Evolutionary conservation across 2,888 invertebrate genomes (phyloP).

Genomic region (Pseudanteris insignis): DNA sequence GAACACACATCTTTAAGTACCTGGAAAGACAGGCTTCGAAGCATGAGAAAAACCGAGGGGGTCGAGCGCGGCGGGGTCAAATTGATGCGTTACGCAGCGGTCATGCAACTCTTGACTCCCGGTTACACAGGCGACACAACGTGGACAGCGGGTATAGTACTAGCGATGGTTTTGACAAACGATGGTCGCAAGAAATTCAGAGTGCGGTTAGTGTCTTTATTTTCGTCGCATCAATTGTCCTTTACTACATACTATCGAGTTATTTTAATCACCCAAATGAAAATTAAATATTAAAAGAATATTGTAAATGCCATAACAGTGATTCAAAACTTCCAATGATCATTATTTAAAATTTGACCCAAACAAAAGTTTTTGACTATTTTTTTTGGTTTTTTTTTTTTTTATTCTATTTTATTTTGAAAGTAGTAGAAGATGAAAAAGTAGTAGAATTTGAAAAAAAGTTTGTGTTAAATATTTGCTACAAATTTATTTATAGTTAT

Average conservation of each 20-base stretch:
- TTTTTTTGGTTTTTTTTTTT: no score
- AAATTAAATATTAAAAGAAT: background rate
- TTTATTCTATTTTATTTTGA: no score
- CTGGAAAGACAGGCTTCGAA: conserved; percentile 88
- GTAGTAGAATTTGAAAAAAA: no score
- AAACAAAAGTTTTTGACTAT: no score
- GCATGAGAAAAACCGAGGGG: conserved; percentile 69
- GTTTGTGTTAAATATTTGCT: no score
- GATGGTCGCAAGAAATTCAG: conserved; percentile 82
- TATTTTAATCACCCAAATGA: background rate
- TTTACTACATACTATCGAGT: conserved; percentile 11
- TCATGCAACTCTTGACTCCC: conserved; percentile 67
- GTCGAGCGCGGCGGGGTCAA: conserved; percentile 67
- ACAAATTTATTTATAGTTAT: no score
- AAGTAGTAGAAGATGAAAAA: no score
- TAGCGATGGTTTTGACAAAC: conserved; percentile 82
- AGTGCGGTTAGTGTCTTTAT: conserved; percentile 60
- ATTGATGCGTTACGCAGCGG: conserved; percentile 67
- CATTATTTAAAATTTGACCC: no score
- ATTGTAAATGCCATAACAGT: no score
- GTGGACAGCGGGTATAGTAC: conserved; percentile 92
- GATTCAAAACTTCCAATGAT: no score
- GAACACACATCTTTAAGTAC: conserved; percentile 95
- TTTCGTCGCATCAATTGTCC: conserved; percentile 46
- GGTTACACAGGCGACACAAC: conserved; percentile 75